phyloP scores from a whole-genome alignment of 2,797 vertebrate genomes.

The Tapirus indicus region DNA sequence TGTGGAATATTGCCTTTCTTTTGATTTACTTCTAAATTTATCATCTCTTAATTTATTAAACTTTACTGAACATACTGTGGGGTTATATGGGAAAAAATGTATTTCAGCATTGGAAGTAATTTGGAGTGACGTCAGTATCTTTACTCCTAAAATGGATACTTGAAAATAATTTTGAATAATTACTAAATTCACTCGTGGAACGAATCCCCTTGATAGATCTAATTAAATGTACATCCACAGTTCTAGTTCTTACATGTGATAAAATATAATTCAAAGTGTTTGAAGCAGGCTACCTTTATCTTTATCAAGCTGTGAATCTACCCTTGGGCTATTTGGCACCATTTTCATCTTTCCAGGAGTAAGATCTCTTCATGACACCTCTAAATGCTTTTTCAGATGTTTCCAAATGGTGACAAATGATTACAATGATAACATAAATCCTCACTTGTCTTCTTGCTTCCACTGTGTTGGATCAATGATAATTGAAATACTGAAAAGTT shows the following conservation, averaged over 20 bases:
- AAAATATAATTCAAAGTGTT: neutral
- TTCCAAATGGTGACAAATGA: constrained; percentile 28
- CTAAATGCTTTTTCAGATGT: constrained; percentile 47
- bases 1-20: neutral
- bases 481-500: neutral
- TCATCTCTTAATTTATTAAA: neutral
- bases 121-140: neutral
- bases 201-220: neutral
- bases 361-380: neutral
- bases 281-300: neutral
- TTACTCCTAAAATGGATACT: neutral
- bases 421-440: constrained; percentile 47
- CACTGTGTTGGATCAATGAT: neutral
- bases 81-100: neutral
- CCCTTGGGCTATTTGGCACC: neutral
- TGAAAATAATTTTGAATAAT: constrained; percentile 4
- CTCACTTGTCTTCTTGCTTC: constrained; percentile 36
- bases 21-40: neutral
- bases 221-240: neutral
- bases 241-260: neutral
- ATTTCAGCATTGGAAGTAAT: neutral
- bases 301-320: neutral
- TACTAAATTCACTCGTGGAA: neutral
- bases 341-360: constrained; percentile 64
- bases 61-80: neutral